Conservation (phyloP, 2,797 vertebrate species). For the Channallabes apus region DNA sequence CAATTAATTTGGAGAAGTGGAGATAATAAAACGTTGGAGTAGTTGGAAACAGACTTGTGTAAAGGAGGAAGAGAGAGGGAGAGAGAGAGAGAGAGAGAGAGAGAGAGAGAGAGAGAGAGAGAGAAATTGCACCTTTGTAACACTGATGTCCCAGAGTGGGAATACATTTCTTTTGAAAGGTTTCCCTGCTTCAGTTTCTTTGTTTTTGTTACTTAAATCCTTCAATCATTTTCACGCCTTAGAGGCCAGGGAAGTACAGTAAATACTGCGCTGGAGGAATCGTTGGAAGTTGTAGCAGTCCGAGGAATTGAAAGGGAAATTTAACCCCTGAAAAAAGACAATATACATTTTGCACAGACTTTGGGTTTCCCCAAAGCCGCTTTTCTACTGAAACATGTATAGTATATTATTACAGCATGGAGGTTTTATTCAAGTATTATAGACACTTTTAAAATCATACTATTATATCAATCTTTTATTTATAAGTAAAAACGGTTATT, state of each 20-base stretch:
- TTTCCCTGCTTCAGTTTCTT: neutral
- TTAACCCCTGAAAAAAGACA: constrained; percentile 12
- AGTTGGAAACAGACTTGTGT: neutral
- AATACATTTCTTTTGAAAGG: constrained; percentile 23
- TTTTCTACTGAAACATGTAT: neutral
- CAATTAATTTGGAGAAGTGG: neutral
- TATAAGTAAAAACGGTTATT: neutral
- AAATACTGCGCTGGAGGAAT: constrained; percentile 8
- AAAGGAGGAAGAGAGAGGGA: neutral
- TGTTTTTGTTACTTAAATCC: constrained; percentile 1
- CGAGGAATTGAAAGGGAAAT: constrained; percentile 2
- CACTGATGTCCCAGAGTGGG: constrained; percentile 21
- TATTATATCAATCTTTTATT: neutral
- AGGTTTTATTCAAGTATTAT: neutral
- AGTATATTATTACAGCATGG: neutral
- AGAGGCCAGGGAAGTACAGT: constrained; percentile 5
- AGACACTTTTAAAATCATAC: neutral
- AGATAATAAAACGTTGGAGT: constrained; percentile 12
- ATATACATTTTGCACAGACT: constrained; percentile 20
- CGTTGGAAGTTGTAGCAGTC: constrained; percentile 8
- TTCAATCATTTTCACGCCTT: constrained; percentile 1
- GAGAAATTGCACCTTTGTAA: neutral
- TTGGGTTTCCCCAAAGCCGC: neutral
- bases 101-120: neutral
- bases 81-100: neutral